Base-by-base conservation (phyloP, 2,113 vertebrate species). In the Eira barbara region DNA sequence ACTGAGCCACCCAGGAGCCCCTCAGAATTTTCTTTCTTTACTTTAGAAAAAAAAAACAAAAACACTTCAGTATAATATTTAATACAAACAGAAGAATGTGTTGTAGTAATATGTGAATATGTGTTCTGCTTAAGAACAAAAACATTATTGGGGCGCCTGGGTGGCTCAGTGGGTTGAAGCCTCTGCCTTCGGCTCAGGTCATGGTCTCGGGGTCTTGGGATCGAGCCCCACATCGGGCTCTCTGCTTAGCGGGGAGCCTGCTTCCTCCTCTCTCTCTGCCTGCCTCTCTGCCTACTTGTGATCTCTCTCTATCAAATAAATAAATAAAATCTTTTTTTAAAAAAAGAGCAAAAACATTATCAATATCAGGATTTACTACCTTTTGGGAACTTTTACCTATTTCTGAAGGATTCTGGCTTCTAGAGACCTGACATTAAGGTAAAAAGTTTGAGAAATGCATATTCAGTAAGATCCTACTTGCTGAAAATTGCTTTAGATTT, bases 311-410 rank as follows among this genome's bases (percentile, higher is more conserved):
- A 2, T 49, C 12, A 52, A 52, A 4, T 52, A 52, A 52, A 52
- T 49, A 49, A 52, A 49, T 13, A 49, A 49, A 49, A 49, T 49
- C 47, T 49, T 49, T 13, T 13, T 45, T 45, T 8, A 89, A 94
- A 65, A 81, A 91, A 94, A 61, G 63, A 94, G 69, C 3, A 89
- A 94, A 65, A 81, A 91, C 14, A 91, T 81, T 87, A 90, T 63
- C 71, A 92, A 49, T 34, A 89, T 59, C 17, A 84, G 49, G 57
- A 82, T 57, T 86, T 94, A 82, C 20, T 82, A 59, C 52, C 61
- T 65, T 87, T 88, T 21, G 49, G 9, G 39, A 78, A 92, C 34
- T 45, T 85, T 81, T 15, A n/a, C 6, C 57, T 86, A 76, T 93
- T 95, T 93, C 21, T 34, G 55, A 95, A 65, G 57, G 20, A 49